Evolutionary conservation across 2,797 vertebrate genomes (phyloP), one percentile per base, ranked within the genome.

Genomic region (Coranthus polyacanthus): DNA sequence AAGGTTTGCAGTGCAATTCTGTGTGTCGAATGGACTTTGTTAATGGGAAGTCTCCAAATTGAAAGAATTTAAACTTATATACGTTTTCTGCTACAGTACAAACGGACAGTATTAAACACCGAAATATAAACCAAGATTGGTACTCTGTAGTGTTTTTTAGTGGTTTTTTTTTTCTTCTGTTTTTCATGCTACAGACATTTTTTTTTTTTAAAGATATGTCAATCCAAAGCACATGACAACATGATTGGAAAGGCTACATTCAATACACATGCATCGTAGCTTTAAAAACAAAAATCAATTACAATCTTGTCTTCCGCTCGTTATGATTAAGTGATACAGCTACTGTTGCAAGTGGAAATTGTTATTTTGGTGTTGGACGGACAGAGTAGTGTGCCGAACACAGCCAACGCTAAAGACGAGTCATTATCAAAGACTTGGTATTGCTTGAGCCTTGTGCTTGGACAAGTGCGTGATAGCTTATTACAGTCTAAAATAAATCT

Each of bases 401-500:
- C 63, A 66, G 63, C 82, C 68, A 74, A 78, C 52, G 13, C 51
- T 72, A 18, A 81, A 68, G 46, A 81, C 72, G 45, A 79, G 73
- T 84, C 55, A 42, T 22, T n/a, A 54, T 42, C 42, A 24, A 74
- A 72, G 72, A 83, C 15, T 51, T 32, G 41, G 91, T 93, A 93
- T 93, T 91, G 92, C 92, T 91, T 81, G 43, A 80, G 80, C 86
- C 85, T 91, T 91, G 88, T 92, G 84, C 91, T 88, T 90, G 71
- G 83, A 88, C 86, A 87, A 89, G 84, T 85, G 68, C 12, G 34
- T 66, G 77, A 59, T 85, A 87, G 84, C 83, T 88, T 90, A 89
- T 90, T 76, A 77, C 67, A 54, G 72, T 88, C 57, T 72, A 78
- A 83, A 44, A 83, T 63, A 37, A 47, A 47, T 50, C 46, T 32